Evolutionary conservation across 2,113 vertebrate species (phyloP).

Genomic region (Upupa epops): DNA sequence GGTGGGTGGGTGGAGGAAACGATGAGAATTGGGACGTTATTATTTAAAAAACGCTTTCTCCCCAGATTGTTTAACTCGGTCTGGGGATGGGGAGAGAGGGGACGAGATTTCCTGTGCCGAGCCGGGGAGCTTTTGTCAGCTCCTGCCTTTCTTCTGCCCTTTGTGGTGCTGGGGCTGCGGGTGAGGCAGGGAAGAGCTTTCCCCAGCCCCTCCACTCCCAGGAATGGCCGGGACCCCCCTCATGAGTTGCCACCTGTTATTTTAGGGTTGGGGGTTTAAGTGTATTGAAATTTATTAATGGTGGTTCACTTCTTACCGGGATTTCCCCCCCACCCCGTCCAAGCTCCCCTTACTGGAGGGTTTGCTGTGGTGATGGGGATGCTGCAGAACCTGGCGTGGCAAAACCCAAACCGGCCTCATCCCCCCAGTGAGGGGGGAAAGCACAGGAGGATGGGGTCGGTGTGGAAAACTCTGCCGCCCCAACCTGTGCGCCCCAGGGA

Average conservation of each 20-base stretch:
- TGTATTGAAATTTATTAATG: neutral
- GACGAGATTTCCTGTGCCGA: neutral
- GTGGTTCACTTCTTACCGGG: neutral
- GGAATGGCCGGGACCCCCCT: neutral
- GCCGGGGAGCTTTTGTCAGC: neutral
- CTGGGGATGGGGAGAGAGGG: neutral
- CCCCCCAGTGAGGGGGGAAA: neutral
- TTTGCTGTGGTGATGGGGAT: neutral
- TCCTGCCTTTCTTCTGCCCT: constrained; percentile 27
- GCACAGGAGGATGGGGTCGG: neutral
- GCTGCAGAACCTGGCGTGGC: neutral
- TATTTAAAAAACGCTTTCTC: no score
- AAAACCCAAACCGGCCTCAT: neutral
- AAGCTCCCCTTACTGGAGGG: neutral
- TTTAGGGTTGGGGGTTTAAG: neutral
- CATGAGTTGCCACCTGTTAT: neutral
- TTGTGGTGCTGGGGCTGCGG: neutral
- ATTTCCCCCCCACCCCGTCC: neutral
- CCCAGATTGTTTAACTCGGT: neutral
- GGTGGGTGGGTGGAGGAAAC: neutral
- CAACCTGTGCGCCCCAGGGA: neutral
- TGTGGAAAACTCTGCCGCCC: neutral
- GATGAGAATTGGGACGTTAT: neutral
- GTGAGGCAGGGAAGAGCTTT: neutral
- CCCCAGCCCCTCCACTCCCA: neutral